Evolutionary conservation across 2,888 invertebrate genomes (phyloP), one percentile per base, ranked within the genome.

Genomic region (Tipula helvola): DNA sequence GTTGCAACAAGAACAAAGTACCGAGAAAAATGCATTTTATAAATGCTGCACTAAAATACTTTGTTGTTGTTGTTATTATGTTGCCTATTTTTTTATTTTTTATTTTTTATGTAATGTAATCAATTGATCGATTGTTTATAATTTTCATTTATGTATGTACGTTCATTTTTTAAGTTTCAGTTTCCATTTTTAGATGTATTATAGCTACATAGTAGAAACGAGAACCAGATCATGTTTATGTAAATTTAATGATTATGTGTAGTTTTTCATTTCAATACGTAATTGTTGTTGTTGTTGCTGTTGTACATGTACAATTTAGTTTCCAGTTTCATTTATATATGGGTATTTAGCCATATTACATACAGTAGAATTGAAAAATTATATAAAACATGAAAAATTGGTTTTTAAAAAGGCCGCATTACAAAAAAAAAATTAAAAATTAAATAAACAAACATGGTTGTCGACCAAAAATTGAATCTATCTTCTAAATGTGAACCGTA

Each of bases 151-250:
- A 28, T 71, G 52, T 52, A 12, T 57, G 71, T 71, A 28, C 28
- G 71, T 71, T 71, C 71, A 12, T 28, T 71, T 71, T 71, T 71
- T 28, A 18, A 71, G 71, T 71, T 71, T 71, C 28, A 71, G 10
- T 71, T 71, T 71, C 71, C 71, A 71, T 71, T 28, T 71, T 71
- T 71, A 71, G 71, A 71, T 71, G 71, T 28, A 28, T n/a, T 28
- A 28, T 28, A 28, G 28, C 2, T 28, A 28, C 71, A 71, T 71
- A 71, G 28, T 71, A 71, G 28, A 71, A 71, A 71, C 71, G 71
- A 71, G 71, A 71, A 71, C 71, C 71, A 71, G 71, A 71, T 71
- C 71, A 71, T 71, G 71, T 71, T 71, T 71, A 71, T 71, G 71
- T 71, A 71, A 71, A 71, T 71, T 71, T 71, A 71, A 71, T 71